Evolutionary conservation across 1,140 invertebrate genomes (phyloP).

Genomic region (Drosophila arizonae): DNA sequence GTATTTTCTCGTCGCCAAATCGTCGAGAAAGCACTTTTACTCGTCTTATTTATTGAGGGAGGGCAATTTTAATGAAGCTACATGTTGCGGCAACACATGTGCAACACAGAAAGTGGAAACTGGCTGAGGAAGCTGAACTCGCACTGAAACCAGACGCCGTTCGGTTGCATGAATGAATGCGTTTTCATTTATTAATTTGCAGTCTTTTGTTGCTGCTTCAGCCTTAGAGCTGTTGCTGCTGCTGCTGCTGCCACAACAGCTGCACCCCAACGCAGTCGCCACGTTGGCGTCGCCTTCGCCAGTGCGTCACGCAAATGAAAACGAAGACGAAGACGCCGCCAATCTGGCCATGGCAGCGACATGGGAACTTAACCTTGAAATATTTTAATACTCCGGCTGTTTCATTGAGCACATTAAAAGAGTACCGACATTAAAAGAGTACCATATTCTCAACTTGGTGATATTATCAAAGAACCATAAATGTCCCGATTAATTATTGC

Average conservation of each 20-base stretch:
- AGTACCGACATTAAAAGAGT: constrained; percentile 4
- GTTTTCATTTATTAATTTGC: constrained; percentile 77
- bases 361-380: constrained; percentile 75
- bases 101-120: constrained; percentile 26
- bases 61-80: constrained; percentile 61
- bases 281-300: constrained; percentile 29
- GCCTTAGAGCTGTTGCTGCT: constrained; percentile 29
- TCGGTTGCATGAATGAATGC: constrained; percentile 74
- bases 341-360: constrained; percentile 28
- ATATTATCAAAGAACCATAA: too few relatives aligned
- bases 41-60: constrained; percentile 2
- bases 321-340: constrained; percentile 61
- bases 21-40: background rate
- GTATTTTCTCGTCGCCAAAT: background rate
- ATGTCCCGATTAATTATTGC: too few relatives aligned
- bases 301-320: constrained; percentile 70
- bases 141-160: constrained; percentile 24
- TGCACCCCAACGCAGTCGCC: constrained; percentile 30
- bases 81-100: constrained; percentile 71
- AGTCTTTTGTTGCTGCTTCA: constrained; percentile 49
- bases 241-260: constrained; percentile 6
- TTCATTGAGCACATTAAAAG: background rate
- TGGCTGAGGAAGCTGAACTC: constrained; percentile 25
- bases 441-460: too few relatives aligned
- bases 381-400: constrained; percentile 23